Evolutionary conservation across 2,888 invertebrate genomes (phyloP), one percentile per base, ranked within the genome.

Genomic region (Therioaphis trifolii): DNA sequence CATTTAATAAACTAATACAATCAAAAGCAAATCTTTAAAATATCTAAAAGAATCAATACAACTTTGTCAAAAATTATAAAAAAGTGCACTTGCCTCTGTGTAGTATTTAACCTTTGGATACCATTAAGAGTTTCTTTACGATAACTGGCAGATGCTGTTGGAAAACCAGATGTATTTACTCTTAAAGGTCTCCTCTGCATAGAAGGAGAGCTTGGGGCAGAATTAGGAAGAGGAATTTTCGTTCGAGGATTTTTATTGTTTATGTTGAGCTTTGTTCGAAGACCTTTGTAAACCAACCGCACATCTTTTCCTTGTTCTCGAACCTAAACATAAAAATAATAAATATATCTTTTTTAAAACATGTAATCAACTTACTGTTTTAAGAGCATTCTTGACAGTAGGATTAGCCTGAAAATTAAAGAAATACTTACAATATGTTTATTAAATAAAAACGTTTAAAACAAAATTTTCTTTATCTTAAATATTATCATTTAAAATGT

Each of bases 301-400:
- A 95, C 92, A 87, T 93, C 93, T 87, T 93, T 93, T 5, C 93
- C 93, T 85, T 92, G 91, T 87, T 93, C 93, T 89, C 92, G 93
- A 5, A 94, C 93, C 93, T 93, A 86, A 24, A 87, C 86, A 84
- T 84, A 18, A 78, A 40, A 49, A 27, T 21, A 85, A 77, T 61
- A 46, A 35, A 58, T 68, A 79, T 61, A 49, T 18, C 24, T 40
- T 66, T 74, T 18, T 29, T n/a, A 24, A 18, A 15, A 29, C 29
- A 55, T 12, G 0, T 9, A 52, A 52, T 40, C 24, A 89, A 94
- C 94, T 95, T 92, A 96, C 96, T 91, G 95, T 93, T 92, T 96
- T 95, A 85, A 96, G 96, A 88, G 96, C 96, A 89, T 94, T 95
- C 91, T 95, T 96, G 90, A 97, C 93, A 88, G 96, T 96, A 88